Evolutionary conservation across 2,113 vertebrate species (phyloP), one percentile per base, ranked within the genome.

Genomic region (Catharus bicknelli): DNA sequence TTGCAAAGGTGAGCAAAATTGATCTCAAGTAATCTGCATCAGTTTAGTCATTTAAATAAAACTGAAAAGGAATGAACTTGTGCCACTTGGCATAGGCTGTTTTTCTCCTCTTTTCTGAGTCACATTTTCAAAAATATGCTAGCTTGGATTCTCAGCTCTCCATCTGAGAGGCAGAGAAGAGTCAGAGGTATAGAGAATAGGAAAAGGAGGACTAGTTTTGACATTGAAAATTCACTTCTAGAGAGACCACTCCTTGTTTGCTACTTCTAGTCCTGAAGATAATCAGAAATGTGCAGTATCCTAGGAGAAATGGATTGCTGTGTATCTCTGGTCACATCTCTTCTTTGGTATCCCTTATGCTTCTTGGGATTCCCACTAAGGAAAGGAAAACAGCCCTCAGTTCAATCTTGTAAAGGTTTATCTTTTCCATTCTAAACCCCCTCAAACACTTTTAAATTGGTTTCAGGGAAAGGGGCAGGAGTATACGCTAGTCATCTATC

Each of bases 1-100:
- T 90, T 92, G n/a, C 40, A 68, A 93, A 90, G 47, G 40, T 83
- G 73, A 86, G 50, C 43, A 79, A 78, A 92, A 82, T 43, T 82
- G 42, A 34, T 88, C 48, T 43, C 4, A 4, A 70, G 36, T 57
- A 82, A 78, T 67, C n/a, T 79, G 22, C 42, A 42, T 58, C 25
- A 75, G 58, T 76, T 87, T 54, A 62, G 32, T 64, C 11, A 79
- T 61, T 73, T 42, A 72, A 81, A 66, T 64, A 84, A 61, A 76
- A 76, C 61, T 2, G 2, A 38, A 30, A 87, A 84, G 11, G 30
- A 83, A 68, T 54, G 19, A 64, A 45, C 16, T 27, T 34, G 23
- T 73, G 21, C 10, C 80, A 54, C 15, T 70, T 62, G 73, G 38
- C 70, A 61, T 30, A 76, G 50, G 22, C 40, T 88, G 48, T 9